Percentiles rank a stretch among this genome's conserved stretches.
Evolutionary conservation across 2,797 vertebrate species (phyloP).

Genomic region (Limosa lapponica): DNA sequence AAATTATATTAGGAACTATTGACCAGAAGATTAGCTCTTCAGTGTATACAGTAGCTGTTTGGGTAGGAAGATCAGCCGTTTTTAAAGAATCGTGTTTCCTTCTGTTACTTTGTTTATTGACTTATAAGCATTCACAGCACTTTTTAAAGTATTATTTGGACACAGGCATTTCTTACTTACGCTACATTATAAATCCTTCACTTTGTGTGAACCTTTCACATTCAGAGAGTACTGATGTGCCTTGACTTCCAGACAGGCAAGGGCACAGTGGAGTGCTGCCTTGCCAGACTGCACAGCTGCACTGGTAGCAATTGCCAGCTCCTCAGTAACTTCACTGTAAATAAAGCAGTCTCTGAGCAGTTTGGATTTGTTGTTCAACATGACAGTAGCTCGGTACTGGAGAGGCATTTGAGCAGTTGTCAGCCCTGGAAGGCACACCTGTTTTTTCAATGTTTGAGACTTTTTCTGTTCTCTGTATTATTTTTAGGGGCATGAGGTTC

Average conservation of each 20-base stretch:
- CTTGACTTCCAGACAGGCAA: slow-evolving; percentile 12
- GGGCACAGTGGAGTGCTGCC: not conserved
- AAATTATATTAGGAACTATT: not conserved
- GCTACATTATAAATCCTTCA: not conserved
- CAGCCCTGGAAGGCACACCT: not conserved
- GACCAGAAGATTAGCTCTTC: not conserved
- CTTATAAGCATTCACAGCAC: not conserved
- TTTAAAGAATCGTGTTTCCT: not conserved
- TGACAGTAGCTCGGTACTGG: not conserved
- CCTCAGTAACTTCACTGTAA: not conserved
- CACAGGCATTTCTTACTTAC: not conserved
- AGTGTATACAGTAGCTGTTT: not conserved
- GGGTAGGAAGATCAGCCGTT: not conserved
- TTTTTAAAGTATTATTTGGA: not conserved
- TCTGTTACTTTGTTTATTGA: not conserved
- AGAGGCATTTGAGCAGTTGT: not conserved
- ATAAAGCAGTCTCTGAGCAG: slow-evolving; percentile 21
- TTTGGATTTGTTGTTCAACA: not conserved
- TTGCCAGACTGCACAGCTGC: slow-evolving; percentile 35
- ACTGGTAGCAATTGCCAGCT: not conserved
- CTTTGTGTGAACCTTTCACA: not conserved
- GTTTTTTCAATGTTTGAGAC: not conserved
- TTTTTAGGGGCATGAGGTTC: not conserved
- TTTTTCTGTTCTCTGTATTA: not conserved
- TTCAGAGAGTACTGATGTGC: not conserved